These are phyloP conservation scores for Colostygia pectinataria DNA, from an alignment of 2,888 invertebrate genomes.

Conservation along the genomic window DNA sequence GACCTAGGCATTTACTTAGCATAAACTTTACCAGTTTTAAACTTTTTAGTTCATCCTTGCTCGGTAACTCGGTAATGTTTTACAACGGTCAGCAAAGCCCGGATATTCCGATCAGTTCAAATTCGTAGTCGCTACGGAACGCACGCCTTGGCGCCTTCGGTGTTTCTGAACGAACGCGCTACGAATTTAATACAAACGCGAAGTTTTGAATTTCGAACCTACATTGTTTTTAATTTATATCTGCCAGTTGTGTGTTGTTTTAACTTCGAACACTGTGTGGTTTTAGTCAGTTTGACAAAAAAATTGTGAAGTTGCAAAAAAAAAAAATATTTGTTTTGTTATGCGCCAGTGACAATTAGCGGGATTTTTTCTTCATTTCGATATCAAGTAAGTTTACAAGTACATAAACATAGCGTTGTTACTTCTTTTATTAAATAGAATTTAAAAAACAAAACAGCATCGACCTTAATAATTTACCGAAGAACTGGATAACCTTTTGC, in stretches of 20 bases:
- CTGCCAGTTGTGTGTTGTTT: slow-evolving; percentile 8
- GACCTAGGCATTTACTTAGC: too few species aligned
- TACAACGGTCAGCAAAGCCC: slow-evolving; percentile 8
- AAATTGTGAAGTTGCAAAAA: slow-evolving; percentile 1
- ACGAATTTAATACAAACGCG: slow-evolving; percentile 18
- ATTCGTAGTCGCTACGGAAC: slow-evolving; percentile 10
- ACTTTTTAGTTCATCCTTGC: slow-evolving; percentile 11
- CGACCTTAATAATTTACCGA: too few species aligned
- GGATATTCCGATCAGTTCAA: slow-evolving; percentile 18
- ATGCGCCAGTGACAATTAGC: neutral
- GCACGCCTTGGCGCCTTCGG: slow-evolving; percentile 10
- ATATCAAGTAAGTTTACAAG: slow-evolving; percentile 5
- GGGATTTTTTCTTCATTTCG: slow-evolving; percentile 2
- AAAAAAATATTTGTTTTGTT: neutral
- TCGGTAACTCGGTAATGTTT: neutral
- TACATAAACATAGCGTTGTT: too few species aligned
- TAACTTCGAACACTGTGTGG: slow-evolving; percentile 4
- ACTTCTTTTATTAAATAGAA: too few species aligned
- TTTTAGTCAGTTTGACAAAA: slow-evolving; percentile 1
- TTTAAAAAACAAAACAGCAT: too few species aligned
- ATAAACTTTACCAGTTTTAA: slow-evolving; percentile 5
- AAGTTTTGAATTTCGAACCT: slow-evolving; percentile 16
- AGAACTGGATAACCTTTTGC: too few species aligned
- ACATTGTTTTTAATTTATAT: slow-evolving; percentile 11
- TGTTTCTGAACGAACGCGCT: slow-evolving; percentile 14